phyloP scores from a whole-genome alignment of 2,888 invertebrate species.

The Drosophila algonquin region DNA sequence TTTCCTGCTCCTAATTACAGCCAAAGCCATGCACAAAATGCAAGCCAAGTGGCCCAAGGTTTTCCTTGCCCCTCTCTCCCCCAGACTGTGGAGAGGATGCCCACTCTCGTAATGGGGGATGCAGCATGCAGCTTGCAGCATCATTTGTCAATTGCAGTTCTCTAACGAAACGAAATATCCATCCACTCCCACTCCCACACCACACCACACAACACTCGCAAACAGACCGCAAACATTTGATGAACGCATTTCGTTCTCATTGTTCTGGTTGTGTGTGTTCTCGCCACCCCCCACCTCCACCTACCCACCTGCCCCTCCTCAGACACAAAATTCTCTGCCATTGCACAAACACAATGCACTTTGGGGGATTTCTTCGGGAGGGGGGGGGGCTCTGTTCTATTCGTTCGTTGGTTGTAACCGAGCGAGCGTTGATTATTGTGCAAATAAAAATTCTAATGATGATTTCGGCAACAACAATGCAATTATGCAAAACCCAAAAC shows the following conservation, averaged over 20 bases:
- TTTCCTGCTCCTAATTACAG: background rate
- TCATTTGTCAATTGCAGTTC: slow-evolving; percentile 35
- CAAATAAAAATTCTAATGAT: slow-evolving; percentile 77
- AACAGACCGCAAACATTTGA: slow-evolving; percentile 71
- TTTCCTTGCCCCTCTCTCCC: too few species aligned
- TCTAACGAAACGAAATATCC: slow-evolving; percentile 2
- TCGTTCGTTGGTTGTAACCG: slow-evolving; percentile 15
- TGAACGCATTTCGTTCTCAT: slow-evolving; percentile 56
- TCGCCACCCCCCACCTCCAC: slow-evolving; percentile 28
- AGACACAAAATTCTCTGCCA: slow-evolving; percentile 26
- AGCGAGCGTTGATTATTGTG: slow-evolving; percentile 63
- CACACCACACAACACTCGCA: slow-evolving; percentile 42
- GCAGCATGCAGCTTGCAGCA: slow-evolving; percentile 18
- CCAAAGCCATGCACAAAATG: too few species aligned
- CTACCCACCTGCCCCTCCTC: too few species aligned
- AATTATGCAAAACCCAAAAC: slow-evolving; percentile 60
- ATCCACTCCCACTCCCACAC: slow-evolving; percentile 32
- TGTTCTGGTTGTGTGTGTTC: slow-evolving; percentile 44
- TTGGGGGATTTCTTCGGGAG: slow-evolving; percentile 35
- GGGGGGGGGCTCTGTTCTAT: too few species aligned
- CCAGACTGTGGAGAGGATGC: too few species aligned
- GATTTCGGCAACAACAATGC: slow-evolving; percentile 74
- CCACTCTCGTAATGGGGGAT: background rate
- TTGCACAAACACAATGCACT: slow-evolving; percentile 63
- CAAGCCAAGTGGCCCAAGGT: slow-evolving; percentile 29